These are phyloP conservation scores for Scrobipalpa costella DNA, from an alignment of 2,888 invertebrate species.

Conservation along the genomic window DNA sequence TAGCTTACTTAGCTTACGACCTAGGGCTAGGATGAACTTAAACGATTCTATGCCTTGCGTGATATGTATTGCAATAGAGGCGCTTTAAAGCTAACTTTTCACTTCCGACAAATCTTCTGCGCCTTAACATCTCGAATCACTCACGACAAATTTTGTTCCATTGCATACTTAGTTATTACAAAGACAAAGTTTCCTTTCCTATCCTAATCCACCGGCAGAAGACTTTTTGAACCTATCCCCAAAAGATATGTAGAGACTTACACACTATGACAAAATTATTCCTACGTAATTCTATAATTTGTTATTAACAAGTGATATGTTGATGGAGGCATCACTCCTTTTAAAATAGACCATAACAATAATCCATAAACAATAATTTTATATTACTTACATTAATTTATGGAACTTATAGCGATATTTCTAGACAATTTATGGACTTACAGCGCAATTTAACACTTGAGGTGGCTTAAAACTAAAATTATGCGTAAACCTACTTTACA, in stretches of 20 bases:
- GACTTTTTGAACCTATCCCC: slow-evolving; percentile 50
- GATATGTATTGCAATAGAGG: slow-evolving; percentile 80
- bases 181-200: slow-evolving; percentile 49
- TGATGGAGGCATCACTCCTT: slow-evolving; percentile 75
- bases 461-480: slow-evolving; percentile 73
- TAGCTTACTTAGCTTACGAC: slow-evolving; percentile 64
- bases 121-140: slow-evolving; percentile 36
- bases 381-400: slow-evolving; percentile 58
- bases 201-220: slow-evolving; percentile 49
- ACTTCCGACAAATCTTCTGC: slow-evolving; percentile 47
- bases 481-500: slow-evolving; percentile 52
- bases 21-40: slow-evolving; percentile 76
- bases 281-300: slow-evolving; percentile 73
- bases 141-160: slow-evolving; percentile 42
- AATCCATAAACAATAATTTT: slow-evolving; percentile 61
- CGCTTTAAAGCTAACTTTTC: slow-evolving; percentile 69
- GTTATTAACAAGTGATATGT: slow-evolving; percentile 81
- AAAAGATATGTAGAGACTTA: slow-evolving; percentile 73
- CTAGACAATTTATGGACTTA: slow-evolving; percentile 50
- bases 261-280: slow-evolving; percentile 69
- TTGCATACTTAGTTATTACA: slow-evolving; percentile 39
- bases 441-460: slow-evolving; percentile 73
- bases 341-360: slow-evolving; percentile 67
- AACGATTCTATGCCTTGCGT: slow-evolving; percentile 76
- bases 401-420: slow-evolving; percentile 54